phyloP scores from a whole-genome alignment of 2,888 invertebrate genomes.

The Harpalus rubripes region DNA sequence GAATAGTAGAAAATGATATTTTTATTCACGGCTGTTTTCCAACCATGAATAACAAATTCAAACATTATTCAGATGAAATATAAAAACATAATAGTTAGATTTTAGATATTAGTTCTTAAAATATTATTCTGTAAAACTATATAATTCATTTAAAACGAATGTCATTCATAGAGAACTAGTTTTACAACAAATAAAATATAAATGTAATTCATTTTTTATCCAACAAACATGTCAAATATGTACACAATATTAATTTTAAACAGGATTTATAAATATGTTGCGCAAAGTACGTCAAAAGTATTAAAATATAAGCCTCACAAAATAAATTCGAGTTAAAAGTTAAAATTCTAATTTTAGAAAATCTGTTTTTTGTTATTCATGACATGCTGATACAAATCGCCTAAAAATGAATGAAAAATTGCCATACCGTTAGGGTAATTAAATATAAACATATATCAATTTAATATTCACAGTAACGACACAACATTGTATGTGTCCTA shows the following conservation, averaged over 20 bases:
- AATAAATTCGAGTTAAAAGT: slow-evolving; percentile 13
- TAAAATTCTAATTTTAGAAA: slow-evolving; percentile 29
- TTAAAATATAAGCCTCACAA: neutral
- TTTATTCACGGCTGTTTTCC: too few species aligned
- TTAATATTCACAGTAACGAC: slow-evolving; percentile 36
- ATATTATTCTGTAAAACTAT: too few species aligned
- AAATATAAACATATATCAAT: slow-evolving; percentile 39
- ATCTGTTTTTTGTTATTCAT: slow-evolving; percentile 36
- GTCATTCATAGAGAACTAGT: neutral
- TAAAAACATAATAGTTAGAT: too few species aligned
- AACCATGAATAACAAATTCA: too few species aligned
- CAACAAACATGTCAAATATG: neutral
- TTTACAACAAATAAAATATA: neutral
- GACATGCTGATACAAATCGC: slow-evolving; percentile 22
- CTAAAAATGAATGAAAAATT: slow-evolving; percentile 32
- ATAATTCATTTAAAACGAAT: neutral
- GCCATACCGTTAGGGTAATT: slow-evolving; percentile 4
- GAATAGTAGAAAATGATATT: too few species aligned
- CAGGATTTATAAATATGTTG: neutral
- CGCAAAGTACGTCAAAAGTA: neutral
- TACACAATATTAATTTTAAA: neutral
- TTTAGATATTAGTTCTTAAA: too few species aligned
- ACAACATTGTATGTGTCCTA: slow-evolving; percentile 26
- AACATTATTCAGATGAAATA: too few species aligned
- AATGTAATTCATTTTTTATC: neutral